phyloP scores from a whole-genome alignment of 2,888 invertebrate species.

The Euproctis similis region DNA sequence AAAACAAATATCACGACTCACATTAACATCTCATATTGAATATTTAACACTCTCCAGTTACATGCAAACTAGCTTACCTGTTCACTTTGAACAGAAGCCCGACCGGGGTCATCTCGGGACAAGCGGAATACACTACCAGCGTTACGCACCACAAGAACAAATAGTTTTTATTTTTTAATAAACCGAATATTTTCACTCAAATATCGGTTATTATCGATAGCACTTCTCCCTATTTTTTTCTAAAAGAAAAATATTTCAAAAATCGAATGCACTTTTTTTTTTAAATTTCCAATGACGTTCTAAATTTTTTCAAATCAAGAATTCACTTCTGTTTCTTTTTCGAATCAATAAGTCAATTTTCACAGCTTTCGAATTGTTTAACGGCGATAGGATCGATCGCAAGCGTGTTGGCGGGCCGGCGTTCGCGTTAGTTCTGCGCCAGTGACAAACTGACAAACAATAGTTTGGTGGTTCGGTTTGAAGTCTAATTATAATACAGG shows the following conservation, averaged over 20 bases:
- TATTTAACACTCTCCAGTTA: conserved; percentile 35
- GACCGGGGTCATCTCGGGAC: conserved; percentile 72
- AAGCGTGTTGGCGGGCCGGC: conserved; percentile 50
- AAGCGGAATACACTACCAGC: conserved; percentile 20
- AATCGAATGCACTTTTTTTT: no score
- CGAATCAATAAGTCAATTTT: conserved; percentile 23
- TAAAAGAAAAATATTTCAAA: neutral
- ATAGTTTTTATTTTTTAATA: conserved; percentile 1
- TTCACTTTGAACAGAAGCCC: conserved; percentile 77
- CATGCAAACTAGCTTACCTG: conserved; percentile 61
- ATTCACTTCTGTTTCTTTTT: conserved; percentile 11
- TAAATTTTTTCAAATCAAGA: conserved; percentile 7
- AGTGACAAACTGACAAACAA: conserved; percentile 70
- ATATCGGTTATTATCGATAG: no score
- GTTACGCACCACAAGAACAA: conserved; percentile 13
- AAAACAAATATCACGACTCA: conserved; percentile 27
- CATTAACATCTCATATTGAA: conserved; percentile 43
- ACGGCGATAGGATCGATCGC: conserved; percentile 32
- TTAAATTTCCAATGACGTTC: conserved; percentile 2
- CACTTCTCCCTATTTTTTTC: no score
- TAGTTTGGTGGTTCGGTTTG: conserved; percentile 32
- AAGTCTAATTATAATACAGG: conserved; percentile 61
- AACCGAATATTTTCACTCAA: neutral
- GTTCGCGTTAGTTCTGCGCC: conserved; percentile 53
- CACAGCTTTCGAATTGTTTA: conserved; percentile 27